Evolutionary conservation across 2,113 vertebrate genomes (phyloP).

Genomic region (Rhinolophus sinicus): DNA sequence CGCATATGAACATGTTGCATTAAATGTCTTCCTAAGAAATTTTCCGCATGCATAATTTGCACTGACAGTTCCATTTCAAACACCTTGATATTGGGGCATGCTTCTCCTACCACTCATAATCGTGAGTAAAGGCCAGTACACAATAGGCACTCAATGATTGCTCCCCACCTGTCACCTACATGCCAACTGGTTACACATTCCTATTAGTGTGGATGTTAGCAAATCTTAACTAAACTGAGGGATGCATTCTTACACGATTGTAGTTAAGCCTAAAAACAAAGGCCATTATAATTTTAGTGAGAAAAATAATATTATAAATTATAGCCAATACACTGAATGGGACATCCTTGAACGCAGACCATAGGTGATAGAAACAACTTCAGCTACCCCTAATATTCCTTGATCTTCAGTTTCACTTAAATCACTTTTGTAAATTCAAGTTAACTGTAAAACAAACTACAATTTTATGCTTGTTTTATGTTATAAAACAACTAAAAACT

Average conservation of each 20-base stretch:
- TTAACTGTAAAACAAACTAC: neutral
- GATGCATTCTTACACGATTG: neutral
- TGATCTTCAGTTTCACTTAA: neutral
- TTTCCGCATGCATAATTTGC: too few species aligned
- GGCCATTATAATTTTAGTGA: neutral
- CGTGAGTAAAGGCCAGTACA: neutral
- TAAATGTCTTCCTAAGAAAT: neutral
- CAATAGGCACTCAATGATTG: neutral
- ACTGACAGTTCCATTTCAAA: neutral
- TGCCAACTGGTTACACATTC: neutral
- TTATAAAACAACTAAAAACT: neutral
- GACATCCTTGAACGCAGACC: neutral
- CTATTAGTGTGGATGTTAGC: neutral
- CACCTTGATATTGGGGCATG: neutral
- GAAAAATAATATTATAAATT: conserved; percentile 47
- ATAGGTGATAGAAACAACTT: neutral
- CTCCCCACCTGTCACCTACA: neutral
- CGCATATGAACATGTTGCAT: neutral
- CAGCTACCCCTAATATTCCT: neutral
- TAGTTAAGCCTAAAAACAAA: neutral
- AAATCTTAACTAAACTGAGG: neutral
- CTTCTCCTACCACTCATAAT: neutral
- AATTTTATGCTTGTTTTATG: neutral
- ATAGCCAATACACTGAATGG: neutral
- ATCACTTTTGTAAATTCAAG: conserved; percentile 16